These are phyloP conservation scores for Pandion haliaetus DNA, from an alignment of 2,113 vertebrate genomes.

Conservation along the genomic window DNA sequence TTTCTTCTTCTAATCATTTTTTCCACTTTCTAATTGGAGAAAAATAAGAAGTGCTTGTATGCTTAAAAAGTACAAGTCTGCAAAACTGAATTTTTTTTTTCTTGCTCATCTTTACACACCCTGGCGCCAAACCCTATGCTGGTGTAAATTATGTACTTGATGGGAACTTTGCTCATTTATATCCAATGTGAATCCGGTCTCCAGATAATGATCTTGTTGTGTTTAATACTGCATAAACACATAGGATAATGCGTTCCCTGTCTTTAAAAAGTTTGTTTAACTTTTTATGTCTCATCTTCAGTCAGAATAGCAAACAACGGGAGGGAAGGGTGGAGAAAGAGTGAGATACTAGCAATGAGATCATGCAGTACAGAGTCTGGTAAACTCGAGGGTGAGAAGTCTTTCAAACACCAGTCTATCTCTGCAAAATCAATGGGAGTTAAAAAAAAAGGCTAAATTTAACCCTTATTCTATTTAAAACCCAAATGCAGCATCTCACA, in stretches of 20 bases:
- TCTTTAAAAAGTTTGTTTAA: constrained; percentile 50
- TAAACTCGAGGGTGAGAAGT: constrained; percentile 56
- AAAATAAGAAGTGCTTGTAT: neutral
- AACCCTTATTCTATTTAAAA: constrained; percentile 57
- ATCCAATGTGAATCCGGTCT: constrained; percentile 45
- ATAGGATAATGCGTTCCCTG: constrained; percentile 31
- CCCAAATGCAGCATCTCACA: neutral
- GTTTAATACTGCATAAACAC: constrained; percentile 55
- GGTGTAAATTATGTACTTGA: constrained; percentile 46
- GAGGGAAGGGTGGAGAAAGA: constrained; percentile 59
- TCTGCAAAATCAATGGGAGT: constrained; percentile 35
- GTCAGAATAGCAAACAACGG: constrained; percentile 40
- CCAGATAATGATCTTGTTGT: constrained; percentile 59
- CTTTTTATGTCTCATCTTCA: constrained; percentile 39
- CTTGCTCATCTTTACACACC: constrained; percentile 8
- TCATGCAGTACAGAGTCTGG: neutral
- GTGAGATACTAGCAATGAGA: constrained; percentile 38
- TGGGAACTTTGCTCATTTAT: constrained; percentile 44
- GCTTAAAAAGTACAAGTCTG: neutral
- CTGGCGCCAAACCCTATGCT: neutral
- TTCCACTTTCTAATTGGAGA: neutral
- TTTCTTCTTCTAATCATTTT: neutral
- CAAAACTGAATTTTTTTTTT: neutral
- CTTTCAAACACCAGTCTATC: constrained; percentile 44
- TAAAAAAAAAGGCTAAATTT: constrained; percentile 31